Percentiles rank a stretch among this genome's conserved stretches.
Evolutionary conservation across 1,140 invertebrate genomes (phyloP).

Genomic region (Lethocerus indicus): DNA sequence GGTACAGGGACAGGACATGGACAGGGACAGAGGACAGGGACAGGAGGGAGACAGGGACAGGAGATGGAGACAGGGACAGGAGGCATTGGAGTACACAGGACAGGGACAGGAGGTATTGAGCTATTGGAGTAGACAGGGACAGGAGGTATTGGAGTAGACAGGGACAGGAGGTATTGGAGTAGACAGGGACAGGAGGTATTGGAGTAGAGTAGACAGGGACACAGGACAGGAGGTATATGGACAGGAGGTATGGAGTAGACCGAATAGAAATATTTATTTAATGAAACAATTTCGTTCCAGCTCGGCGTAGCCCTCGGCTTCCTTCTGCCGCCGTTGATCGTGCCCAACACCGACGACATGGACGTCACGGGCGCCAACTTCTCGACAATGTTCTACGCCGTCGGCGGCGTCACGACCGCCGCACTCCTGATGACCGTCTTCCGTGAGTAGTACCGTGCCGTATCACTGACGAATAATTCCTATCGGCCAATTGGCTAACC

Average conservation of each 20-base stretch:
- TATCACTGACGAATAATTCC: background rate
- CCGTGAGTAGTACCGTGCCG: slow-evolving; percentile 39
- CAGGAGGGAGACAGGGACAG: background rate
- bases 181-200: no score
- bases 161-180: no score
- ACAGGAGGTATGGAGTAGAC: no score
- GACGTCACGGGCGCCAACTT: slow-evolving; percentile 46
- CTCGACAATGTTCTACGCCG: slow-evolving; percentile 60
- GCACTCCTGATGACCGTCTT: slow-evolving; percentile 61
- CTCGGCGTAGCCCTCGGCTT: slow-evolving; percentile 81
- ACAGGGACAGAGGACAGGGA: background rate
- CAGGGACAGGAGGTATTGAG: background rate
- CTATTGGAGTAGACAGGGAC: background rate
- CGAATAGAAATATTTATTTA: no score
- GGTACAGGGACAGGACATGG: background rate
- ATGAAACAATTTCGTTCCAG: slow-evolving; percentile 36
- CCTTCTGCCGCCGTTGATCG: slow-evolving; percentile 69
- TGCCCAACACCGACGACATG: slow-evolving; percentile 36
- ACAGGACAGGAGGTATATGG: no score
- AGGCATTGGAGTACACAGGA: background rate
- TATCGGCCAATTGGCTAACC: background rate
- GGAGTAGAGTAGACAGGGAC: no score
- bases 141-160: background rate
- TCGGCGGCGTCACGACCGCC: slow-evolving; percentile 53
- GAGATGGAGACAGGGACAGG: background rate